phyloP scores from a whole-genome alignment of 1,140 invertebrate genomes.

The Diorhabda sublineata region DNA sequence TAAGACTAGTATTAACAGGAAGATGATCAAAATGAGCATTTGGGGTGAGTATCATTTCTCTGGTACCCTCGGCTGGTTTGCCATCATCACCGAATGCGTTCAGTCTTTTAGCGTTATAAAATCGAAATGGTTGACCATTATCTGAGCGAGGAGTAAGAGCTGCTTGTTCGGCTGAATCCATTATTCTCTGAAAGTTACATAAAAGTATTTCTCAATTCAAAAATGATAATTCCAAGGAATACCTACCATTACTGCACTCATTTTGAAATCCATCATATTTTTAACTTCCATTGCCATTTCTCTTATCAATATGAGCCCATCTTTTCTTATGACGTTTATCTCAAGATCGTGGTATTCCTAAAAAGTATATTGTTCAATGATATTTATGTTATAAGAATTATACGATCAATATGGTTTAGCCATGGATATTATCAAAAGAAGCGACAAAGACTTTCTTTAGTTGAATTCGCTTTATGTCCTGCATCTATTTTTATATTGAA shows the following conservation, averaged over 20 bases:
- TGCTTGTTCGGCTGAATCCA: conserved; percentile 82
- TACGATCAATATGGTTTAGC: too few relatives aligned
- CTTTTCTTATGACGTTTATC: conserved; percentile 68
- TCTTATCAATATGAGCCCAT: conserved; percentile 74
- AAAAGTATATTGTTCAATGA: conserved; percentile 20
- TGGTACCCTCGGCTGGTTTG: conserved; percentile 59
- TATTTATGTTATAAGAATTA: not conserved
- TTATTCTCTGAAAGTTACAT: conserved; percentile 63
- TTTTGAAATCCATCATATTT: conserved; percentile 88
- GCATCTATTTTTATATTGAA: too few relatives aligned
- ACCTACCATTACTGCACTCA: conserved; percentile 81
- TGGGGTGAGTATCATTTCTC: conserved; percentile 63
- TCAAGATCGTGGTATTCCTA: conserved; percentile 73
- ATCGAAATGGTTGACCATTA: conserved; percentile 49
- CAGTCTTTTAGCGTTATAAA: conserved; percentile 69
- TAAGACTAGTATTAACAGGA: conserved; percentile 78
- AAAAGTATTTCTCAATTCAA: too few relatives aligned
- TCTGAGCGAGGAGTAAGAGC: conserved; percentile 62
- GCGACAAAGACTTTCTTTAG: too few relatives aligned
- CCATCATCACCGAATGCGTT: conserved; percentile 69
- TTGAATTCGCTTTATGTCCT: too few relatives aligned
- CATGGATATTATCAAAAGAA: too few relatives aligned
- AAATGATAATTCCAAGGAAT: too few relatives aligned
- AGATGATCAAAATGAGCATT: conserved; percentile 78
- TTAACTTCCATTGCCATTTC: conserved; percentile 82